Evolutionary conservation across 2,113 vertebrate genomes (phyloP).

Genomic region (Pituophis catenifer): DNA sequence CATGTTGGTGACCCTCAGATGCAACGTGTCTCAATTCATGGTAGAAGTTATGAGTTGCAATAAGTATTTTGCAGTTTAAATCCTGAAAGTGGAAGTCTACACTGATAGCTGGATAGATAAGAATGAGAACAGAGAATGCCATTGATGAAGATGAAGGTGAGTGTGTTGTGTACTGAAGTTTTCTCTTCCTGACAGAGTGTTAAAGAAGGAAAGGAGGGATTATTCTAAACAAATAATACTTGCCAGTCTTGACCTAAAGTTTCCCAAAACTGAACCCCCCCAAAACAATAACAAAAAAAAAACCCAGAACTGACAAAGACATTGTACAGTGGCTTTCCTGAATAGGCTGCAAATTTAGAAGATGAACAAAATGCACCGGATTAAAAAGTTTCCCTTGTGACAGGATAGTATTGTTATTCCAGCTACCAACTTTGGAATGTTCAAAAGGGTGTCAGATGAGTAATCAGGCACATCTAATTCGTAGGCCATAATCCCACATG

Average conservation of each 20-base stretch:
- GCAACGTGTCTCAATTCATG: background rate
- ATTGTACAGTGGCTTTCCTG: background rate
- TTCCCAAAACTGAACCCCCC: background rate
- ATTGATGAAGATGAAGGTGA: background rate
- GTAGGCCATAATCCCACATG: background rate
- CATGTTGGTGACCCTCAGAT: background rate
- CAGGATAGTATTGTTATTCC: background rate
- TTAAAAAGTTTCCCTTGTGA: background rate
- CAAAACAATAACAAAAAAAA: background rate
- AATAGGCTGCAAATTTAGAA: background rate
- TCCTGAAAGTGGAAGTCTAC: background rate
- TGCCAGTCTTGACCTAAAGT: background rate
- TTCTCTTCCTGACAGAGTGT: background rate
- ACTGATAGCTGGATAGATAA: background rate
- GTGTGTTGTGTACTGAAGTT: background rate
- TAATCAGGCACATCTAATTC: background rate
- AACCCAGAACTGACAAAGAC: too few relatives aligned
- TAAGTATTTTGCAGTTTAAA: background rate
- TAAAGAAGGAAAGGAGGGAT: background rate
- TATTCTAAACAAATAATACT: background rate
- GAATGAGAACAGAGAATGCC: background rate
- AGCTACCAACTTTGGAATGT: background rate
- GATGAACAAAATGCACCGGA: background rate
- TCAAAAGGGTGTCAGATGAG: background rate
- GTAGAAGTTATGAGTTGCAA: background rate